Evolutionary conservation across 2,113 vertebrate genomes (phyloP), one percentile per base, ranked within the genome.

Genomic region (Brevimyrus niger): DNA sequence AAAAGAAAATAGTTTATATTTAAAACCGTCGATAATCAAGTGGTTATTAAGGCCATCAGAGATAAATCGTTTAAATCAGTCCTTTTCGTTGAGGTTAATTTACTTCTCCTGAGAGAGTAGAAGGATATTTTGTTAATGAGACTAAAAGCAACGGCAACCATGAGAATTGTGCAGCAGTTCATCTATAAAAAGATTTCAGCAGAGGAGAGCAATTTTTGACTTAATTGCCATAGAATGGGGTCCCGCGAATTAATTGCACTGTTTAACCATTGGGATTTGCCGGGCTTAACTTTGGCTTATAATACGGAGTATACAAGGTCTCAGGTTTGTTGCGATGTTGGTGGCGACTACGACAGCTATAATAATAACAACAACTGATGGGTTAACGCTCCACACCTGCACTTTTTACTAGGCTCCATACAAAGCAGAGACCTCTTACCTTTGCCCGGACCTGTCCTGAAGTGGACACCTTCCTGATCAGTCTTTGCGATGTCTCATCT

Each of bases 381-480:
- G 17, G 35, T 46, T 19, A 83, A 23, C 82, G 23, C 6, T 47
- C 17, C 9, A 23, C 82, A 19, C 38, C 1, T 47, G 44, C 82
- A 47, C 38, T n/a, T 21, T n/a, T 19, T 19, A 6, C 27, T 38
- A 5, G 15, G 27, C 13, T n/a, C 13, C 13, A 31, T 80, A 38
- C 27, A 35, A 44, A n/a, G 15, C 23, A 44, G 9, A 11, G 55
- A 4, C 4, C 23, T 5, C 94, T 83, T 94, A 96, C 96, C 95
- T 96, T 96, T 76, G 96, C 94, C 31, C 96, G 89, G 4, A 96
- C 96, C 89, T 96, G 96, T 65, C 96, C 96, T 2, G 96, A 96
- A 9, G 96, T 96, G n/a, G 96, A 96, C 86, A 96, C 96, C 92
- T 96, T 96, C 82, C 96, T 94, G 92, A 97, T 96, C 92, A 97